Evolutionary conservation across 1,140 invertebrate species (phyloP).

Genomic region (Tetranychus cinnabarinus): DNA sequence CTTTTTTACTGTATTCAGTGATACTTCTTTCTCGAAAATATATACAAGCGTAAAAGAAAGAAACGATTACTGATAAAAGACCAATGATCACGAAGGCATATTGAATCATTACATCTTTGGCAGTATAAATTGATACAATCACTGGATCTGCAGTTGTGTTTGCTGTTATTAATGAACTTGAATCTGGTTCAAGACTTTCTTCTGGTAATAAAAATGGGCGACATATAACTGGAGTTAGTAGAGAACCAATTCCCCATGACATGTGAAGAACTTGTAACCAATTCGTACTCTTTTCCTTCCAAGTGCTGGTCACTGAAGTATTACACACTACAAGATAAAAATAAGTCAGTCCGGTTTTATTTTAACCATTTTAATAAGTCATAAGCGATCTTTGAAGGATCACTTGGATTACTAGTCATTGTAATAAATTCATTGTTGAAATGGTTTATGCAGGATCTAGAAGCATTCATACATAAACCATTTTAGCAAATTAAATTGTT

Average conservation of each 20-base stretch:
- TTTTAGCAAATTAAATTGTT: too few species aligned
- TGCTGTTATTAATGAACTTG: too few species aligned
- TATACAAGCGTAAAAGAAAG: not conserved
- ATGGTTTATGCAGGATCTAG: too few species aligned
- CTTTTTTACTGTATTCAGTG: too few species aligned
- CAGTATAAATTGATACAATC: not conserved
- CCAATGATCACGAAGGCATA: not conserved
- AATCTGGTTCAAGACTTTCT: not conserved
- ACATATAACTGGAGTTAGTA: not conserved
- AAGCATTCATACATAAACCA: too few species aligned
- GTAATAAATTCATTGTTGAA: too few species aligned
- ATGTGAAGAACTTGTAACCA: not conserved
- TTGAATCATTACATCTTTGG: not conserved
- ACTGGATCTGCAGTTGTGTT: not conserved
- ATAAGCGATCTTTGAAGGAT: too few species aligned
- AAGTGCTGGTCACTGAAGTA: not conserved
- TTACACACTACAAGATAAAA: not conserved
- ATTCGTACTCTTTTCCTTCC: not conserved
- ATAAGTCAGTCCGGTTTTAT: too few species aligned
- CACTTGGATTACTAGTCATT: too few species aligned
- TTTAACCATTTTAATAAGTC: too few species aligned
- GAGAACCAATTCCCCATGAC: not conserved
- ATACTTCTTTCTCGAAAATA: not conserved
- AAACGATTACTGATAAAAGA: not conserved
- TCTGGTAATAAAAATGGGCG: not conserved